phyloP scores from a whole-genome alignment of 2,113 vertebrate species.

The Cyprinus carpio region DNA sequence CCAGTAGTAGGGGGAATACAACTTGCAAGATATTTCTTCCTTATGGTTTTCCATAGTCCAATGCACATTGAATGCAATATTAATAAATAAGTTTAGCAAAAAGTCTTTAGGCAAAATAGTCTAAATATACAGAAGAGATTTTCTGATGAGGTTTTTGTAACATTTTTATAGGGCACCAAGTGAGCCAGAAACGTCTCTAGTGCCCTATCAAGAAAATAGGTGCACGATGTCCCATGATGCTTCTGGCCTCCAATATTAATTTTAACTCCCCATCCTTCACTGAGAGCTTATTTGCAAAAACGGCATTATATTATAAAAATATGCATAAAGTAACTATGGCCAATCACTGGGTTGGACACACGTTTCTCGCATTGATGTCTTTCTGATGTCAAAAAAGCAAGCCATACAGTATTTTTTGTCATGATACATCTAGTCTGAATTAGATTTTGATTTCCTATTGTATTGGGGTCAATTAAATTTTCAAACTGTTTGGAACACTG shows the following conservation, averaged over 20 bases:
- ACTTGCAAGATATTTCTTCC: neutral
- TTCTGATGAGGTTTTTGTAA: neutral
- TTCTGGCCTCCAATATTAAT: neutral
- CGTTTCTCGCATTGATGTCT: neutral
- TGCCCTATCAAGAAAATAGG: neutral
- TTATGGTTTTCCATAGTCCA: neutral
- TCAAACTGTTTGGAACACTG: neutral
- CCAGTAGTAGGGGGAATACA: neutral
- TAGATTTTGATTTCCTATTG: neutral
- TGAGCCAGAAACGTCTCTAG: neutral
- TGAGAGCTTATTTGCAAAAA: neutral
- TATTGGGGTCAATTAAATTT: neutral
- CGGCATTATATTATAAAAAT: neutral
- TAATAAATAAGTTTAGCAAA: neutral
- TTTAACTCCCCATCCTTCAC: neutral
- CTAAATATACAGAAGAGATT: neutral
- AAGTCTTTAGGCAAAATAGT: neutral
- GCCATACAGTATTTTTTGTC: neutral
- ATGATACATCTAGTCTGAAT: neutral
- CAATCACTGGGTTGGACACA: neutral
- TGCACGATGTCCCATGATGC: neutral
- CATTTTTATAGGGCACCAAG: neutral
- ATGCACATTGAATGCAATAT: neutral
- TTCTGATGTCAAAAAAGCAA: neutral
- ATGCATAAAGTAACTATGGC: neutral